Evolutionary conservation across 1,140 invertebrate species (phyloP).

Genomic region (Sycophaga agraensis): DNA sequence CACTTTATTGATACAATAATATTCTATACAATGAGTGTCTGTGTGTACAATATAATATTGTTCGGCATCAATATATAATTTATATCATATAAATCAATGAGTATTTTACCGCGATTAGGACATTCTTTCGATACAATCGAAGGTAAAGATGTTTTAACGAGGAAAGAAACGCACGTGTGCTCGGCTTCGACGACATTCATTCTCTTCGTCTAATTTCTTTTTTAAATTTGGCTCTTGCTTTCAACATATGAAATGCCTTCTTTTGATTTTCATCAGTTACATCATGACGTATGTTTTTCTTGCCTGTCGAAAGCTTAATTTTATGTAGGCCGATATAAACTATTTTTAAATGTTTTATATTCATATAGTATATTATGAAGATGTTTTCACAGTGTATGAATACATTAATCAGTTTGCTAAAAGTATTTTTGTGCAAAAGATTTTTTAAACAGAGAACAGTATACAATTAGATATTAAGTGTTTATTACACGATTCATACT

Average conservation of each 20-base stretch:
- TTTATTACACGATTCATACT: too few relatives aligned
- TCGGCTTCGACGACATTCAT: background rate
- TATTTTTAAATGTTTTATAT: too few relatives aligned
- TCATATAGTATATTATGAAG: too few relatives aligned
- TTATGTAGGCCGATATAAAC: too few relatives aligned
- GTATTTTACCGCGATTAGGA: slow-evolving; percentile 32
- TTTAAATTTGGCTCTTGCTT: background rate
- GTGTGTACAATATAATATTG: slow-evolving; percentile 40
- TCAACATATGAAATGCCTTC: too few relatives aligned
- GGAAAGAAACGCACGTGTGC: background rate
- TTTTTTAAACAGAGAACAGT: too few relatives aligned
- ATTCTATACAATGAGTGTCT: slow-evolving; percentile 42
- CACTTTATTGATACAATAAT: slow-evolving; percentile 50
- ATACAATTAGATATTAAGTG: too few relatives aligned
- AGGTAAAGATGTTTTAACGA: slow-evolving; percentile 8
- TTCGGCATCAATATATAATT: slow-evolving; percentile 35
- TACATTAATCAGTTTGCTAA: background rate
- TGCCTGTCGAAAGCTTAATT: too few relatives aligned
- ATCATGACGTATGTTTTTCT: too few relatives aligned
- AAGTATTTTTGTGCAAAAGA: slow-evolving; percentile 22
- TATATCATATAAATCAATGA: slow-evolving; percentile 38
- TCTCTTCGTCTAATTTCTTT: background rate
- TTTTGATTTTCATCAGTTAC: too few relatives aligned
- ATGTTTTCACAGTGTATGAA: too few relatives aligned
- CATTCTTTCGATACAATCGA: slow-evolving; percentile 37